Base-by-base conservation (phyloP, 2,797 vertebrate species). In the Adrianichthys oophorus region DNA sequence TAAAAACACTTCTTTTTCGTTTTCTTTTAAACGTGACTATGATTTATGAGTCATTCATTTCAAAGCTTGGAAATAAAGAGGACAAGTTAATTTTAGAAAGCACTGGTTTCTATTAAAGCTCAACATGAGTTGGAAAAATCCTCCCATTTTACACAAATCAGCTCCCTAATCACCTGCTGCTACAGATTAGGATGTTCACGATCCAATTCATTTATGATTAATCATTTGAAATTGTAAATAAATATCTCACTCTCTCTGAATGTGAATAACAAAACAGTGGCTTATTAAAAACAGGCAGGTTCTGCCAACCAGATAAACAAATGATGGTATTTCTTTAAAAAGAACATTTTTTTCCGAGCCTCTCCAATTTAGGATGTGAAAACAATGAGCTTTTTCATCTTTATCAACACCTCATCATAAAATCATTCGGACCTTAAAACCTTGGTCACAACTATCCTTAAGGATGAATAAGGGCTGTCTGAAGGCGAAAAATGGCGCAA, bases 81-180 rank as follows among this genome's bases (percentile, higher is more conserved):
- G 46, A 61, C 5, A 2, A 15, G 24, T 46, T 72, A n/a, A 56
- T 65, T 76, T 74, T 67, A 75, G 48, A 75, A 62, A 62, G 21
- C 41, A 52, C 16, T 19, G 17, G 54, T 55, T 70, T 63, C 47
- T 42, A 58, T 59, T 70, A 23, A 61, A 71, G 40, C 53, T 66
- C 24, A 49, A 59, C 21, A 13, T 69, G 47, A 52, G 41, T 57
- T 17, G 17, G 58, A 32, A 68, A 63, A 62, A 68, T 59, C 53
- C 43, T 48, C 53, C 45, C 52, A 55, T 21, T 32, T 72, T 52
- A 16, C 41, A 63, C 51, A 55, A 43, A 45, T 63, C 50, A n/a
- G 47, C 58, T 52, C 41, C n/a, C 23, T 46, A 32, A 46, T 63
- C 46, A 59, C 51, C 68, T 66, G 55, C 65, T 71, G 46, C 41